These are phyloP conservation scores for Slavum lentiscoides DNA, from an alignment of 2,888 invertebrate genomes.

Conservation along the genomic window DNA sequence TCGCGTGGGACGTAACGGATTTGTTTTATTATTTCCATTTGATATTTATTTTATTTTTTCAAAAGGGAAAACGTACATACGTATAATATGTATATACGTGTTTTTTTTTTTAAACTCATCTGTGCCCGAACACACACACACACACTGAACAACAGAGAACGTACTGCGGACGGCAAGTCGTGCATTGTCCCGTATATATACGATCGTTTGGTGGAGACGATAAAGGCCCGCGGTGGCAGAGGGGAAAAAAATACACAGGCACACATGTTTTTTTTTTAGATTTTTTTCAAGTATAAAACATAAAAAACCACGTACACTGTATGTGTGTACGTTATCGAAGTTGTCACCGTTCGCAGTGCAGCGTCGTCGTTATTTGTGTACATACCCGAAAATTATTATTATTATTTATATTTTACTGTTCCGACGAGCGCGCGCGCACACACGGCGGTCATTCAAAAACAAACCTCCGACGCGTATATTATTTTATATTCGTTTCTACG, in stretches of 20 bases:
- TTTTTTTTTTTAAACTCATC: constrained; percentile 25
- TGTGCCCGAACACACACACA: neutral
- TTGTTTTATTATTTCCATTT: constrained; percentile 18
- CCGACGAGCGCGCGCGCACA: too few species aligned
- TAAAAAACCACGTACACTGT: neutral
- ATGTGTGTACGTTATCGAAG: neutral
- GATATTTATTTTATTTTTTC: neutral
- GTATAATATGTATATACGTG: neutral
- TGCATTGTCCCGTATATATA: neutral
- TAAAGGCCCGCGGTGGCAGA: neutral
- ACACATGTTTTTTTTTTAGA: neutral
- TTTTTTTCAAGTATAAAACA: neutral
- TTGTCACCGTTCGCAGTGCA: neutral
- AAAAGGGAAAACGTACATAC: neutral
- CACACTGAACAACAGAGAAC: neutral
- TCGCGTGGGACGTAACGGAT: constrained; percentile 30
- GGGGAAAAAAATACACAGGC: neutral
- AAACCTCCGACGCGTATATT: neutral
- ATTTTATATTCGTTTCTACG: neutral
- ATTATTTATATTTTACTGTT: too few species aligned
- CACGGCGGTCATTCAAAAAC: constrained; percentile 17
- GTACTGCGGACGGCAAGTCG: too few species aligned
- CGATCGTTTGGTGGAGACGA: neutral
- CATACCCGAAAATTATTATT: constrained; percentile 17
- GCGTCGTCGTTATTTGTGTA: too few species aligned